Conservation (phyloP, 2,113 vertebrate genomes). For the Microcebus lehilahytsara region DNA sequence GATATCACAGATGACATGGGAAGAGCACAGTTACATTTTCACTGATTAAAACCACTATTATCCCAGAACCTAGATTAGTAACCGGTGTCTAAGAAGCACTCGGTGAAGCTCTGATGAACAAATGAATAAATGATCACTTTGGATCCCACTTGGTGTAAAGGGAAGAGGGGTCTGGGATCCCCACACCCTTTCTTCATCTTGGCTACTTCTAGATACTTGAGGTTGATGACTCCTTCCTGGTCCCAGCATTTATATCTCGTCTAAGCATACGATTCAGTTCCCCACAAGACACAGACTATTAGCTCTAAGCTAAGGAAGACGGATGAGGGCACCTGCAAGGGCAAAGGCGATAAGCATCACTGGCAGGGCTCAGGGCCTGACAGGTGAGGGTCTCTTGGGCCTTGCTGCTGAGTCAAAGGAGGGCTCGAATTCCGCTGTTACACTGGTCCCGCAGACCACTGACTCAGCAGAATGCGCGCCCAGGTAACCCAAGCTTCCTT, state of each 20-base stretch:
- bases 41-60: neutral
- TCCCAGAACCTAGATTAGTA: neutral
- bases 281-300: neutral
- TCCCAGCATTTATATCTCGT: neutral
- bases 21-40: neutral
- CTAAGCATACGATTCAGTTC: neutral
- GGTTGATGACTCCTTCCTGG: neutral
- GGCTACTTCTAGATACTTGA: neutral
- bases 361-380: constrained; percentile 22
- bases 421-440: constrained; percentile 73
- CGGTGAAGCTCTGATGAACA: neutral
- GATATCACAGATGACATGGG: neutral
- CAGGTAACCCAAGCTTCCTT: constrained; percentile 62
- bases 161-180: neutral
- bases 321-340: constrained; percentile 41
- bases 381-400: constrained; percentile 62
- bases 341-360: constrained; percentile 61
- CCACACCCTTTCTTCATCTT: neutral
- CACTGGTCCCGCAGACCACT: neutral
- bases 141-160: neutral
- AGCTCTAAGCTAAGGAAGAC: neutral
- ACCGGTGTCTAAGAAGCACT: neutral
- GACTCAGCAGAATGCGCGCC: constrained; percentile 44
- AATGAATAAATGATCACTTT: neutral
- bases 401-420: constrained; percentile 73